Evolutionary conservation across 1,140 invertebrate genomes (phyloP).

Genomic region (Papilio polytes): DNA sequence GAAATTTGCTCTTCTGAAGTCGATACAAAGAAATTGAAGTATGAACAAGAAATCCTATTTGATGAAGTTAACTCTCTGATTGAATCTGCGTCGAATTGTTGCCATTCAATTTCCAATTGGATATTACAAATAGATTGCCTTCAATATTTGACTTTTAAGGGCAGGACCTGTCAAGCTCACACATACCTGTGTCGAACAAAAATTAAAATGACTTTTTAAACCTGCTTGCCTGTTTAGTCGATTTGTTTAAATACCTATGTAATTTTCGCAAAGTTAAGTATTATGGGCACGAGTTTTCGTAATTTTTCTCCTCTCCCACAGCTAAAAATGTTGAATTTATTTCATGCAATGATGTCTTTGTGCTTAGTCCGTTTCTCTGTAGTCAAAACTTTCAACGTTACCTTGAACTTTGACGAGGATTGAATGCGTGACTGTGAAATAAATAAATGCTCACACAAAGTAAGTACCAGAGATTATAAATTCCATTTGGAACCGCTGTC

Average conservation of each 20-base stretch:
- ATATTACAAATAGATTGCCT: constrained; percentile 2
- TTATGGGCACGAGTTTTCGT: too few species aligned
- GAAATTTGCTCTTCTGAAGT: neutral
- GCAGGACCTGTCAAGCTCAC: neutral
- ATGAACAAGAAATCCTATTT: constrained; percentile 10
- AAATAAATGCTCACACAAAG: neutral
- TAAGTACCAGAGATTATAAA: neutral
- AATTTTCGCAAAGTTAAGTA: too few species aligned
- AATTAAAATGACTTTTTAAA: too few species aligned
- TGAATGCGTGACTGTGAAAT: neutral
- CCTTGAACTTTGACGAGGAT: neutral
- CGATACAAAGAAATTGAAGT: constrained; percentile 12
- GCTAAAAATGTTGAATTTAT: neutral
- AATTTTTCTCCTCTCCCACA: too few species aligned
- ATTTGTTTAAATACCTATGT: too few species aligned
- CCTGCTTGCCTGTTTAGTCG: too few species aligned
- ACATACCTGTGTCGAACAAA: neutral
- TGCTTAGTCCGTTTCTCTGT: neutral
- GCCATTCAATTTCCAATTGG: constrained; percentile 21
- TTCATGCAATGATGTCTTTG: neutral
- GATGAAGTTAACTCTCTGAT: constrained; percentile 20
- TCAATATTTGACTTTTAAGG: neutral
- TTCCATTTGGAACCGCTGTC: neutral
- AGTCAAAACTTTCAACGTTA: neutral
- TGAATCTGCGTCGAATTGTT: constrained; percentile 25